Evolutionary conservation across 1,140 invertebrate genomes (phyloP).

Genomic region (Drosophila insularis): DNA sequence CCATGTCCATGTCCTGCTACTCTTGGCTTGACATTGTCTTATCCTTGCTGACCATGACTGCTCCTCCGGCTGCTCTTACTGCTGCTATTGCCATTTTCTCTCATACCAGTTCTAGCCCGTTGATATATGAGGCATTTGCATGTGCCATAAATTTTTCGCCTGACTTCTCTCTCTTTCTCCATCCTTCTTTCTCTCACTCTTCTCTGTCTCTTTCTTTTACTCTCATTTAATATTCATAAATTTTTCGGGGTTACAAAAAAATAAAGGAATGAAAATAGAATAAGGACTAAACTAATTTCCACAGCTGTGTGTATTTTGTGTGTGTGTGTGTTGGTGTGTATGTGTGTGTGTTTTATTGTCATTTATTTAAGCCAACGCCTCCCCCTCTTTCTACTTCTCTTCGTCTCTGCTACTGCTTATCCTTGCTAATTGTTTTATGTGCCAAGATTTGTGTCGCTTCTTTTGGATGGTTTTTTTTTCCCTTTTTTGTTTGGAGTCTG

Average conservation of each 20-base stretch:
- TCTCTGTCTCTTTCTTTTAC: slow-evolving; percentile 7
- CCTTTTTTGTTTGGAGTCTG: slow-evolving; percentile 35
- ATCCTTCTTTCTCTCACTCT: neutral
- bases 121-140: slow-evolving; percentile 79
- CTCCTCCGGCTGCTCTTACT: slow-evolving; percentile 2
- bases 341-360: slow-evolving; percentile 51
- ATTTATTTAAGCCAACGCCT: slow-evolving; percentile 61
- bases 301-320: slow-evolving; percentile 11
- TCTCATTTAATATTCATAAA: slow-evolving; percentile 80
- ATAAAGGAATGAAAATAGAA: slow-evolving; percentile 30
- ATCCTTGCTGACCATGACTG: slow-evolving; percentile 41
- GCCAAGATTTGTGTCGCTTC: slow-evolving; percentile 78
- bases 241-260: slow-evolving; percentile 54
- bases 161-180: slow-evolving; percentile 27
- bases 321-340: neutral
- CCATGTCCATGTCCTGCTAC: slow-evolving; percentile 38
- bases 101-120: slow-evolving; percentile 35
- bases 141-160: slow-evolving; percentile 70
- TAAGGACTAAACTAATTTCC: slow-evolving; percentile 65
- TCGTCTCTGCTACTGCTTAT: slow-evolving; percentile 23
- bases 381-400: neutral
- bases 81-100: neutral
- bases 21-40: slow-evolving; percentile 43
- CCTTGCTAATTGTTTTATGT: slow-evolving; percentile 77
- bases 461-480: slow-evolving; percentile 36